A percentile compares a stretch with the other conserved stretches of the same genome.
Evolutionary conservation across 2,113 vertebrate genomes (phyloP).

Genomic region (Sturnira hondurensis): DNA sequence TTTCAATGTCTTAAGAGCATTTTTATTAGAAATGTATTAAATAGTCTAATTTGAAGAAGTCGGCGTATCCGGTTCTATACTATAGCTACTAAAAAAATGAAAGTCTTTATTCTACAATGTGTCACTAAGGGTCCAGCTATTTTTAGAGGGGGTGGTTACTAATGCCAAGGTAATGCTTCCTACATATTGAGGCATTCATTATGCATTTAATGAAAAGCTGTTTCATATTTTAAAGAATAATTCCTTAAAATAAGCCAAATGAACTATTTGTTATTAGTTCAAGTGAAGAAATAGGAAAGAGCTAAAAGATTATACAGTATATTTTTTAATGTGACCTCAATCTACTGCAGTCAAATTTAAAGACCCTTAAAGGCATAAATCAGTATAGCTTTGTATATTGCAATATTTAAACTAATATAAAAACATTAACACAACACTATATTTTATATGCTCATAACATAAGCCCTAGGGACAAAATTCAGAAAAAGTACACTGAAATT

Average conservation of each 20-base stretch:
- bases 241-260: neutral
- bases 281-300: neutral
- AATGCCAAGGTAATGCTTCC: neutral
- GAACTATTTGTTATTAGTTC: neutral
- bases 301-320: neutral
- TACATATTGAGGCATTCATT: neutral
- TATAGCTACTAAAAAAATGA: neutral
- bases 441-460: neutral
- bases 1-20: neutral
- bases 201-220: neutral
- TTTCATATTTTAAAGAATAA: conserved; percentile 18
- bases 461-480: neutral
- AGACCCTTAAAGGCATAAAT: neutral
- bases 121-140: neutral
- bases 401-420: conserved; percentile 13
- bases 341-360: neutral
- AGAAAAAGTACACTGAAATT: neutral
- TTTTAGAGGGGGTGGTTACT: neutral
- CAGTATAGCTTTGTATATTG: neutral
- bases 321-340: conserved; percentile 1
- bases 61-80: neutral
- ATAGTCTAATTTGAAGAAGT: neutral
- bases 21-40: neutral
- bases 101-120: neutral
- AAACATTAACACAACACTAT: neutral